phyloP scores from a whole-genome alignment of 2,797 vertebrate species.

The Tolypeutes matacus region DNA sequence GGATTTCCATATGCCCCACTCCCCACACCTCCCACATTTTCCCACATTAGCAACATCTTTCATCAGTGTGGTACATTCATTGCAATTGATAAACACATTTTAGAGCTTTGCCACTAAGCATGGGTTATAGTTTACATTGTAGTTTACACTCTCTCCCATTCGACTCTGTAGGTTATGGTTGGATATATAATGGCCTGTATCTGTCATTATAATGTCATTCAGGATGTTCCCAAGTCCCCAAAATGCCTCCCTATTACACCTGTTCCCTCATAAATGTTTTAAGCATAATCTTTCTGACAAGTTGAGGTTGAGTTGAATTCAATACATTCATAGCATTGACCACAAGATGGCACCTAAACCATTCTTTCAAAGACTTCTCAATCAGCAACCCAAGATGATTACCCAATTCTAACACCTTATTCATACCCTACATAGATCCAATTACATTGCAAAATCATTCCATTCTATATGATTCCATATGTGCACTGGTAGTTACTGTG shows the following conservation, averaged over 20 bases:
- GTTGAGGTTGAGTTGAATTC: background rate
- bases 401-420: background rate
- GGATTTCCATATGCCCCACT: too few relatives aligned
- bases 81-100: too few relatives aligned
- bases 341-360: constrained; percentile 76
- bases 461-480: background rate
- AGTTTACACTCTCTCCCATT: too few relatives aligned
- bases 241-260: too few relatives aligned
- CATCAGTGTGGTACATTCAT: too few relatives aligned
- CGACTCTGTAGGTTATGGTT: too few relatives aligned
- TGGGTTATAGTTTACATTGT: too few relatives aligned
- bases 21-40: too few relatives aligned
- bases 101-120: too few relatives aligned
- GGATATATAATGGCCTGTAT: too few relatives aligned
- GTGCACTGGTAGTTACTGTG: background rate
- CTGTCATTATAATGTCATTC: too few relatives aligned
- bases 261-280: background rate
- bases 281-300: background rate
- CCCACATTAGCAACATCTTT: too few relatives aligned
- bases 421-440: background rate
- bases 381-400: rapidly evolving
- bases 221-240: background rate
- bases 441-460: background rate
- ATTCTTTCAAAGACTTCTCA: constrained; percentile 39
- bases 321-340: background rate